These are phyloP conservation scores for Spicauda simplicius DNA, from an alignment of 2,888 invertebrate genomes.

Conservation along the genomic window DNA sequence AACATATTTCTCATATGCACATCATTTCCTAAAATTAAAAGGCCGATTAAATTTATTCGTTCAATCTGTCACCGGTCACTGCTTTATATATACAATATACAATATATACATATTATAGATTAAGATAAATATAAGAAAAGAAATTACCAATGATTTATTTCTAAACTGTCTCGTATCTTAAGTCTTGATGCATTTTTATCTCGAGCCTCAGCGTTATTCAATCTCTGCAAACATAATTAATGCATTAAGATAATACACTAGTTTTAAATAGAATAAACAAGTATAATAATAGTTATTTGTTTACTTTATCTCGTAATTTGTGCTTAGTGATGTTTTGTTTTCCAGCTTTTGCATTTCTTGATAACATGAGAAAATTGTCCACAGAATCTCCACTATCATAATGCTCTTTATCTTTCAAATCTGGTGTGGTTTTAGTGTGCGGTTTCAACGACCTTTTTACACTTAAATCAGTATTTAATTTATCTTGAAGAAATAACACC, in stretches of 20 bases:
- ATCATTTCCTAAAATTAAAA: no score
- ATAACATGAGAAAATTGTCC: constrained; percentile 47
- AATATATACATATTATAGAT: no score
- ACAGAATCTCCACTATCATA: constrained; percentile 42
- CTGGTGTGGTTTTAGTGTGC: constrained; percentile 24
- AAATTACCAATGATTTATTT: constrained; percentile 67
- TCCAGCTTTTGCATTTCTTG: constrained; percentile 36
- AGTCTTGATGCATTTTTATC: constrained; percentile 50
- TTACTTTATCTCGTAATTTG: neutral
- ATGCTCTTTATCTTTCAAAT: constrained; percentile 14
- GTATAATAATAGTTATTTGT: neutral
- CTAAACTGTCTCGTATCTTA: constrained; percentile 68
- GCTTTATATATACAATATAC: no score
- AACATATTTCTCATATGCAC: no score
- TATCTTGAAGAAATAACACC: constrained; percentile 56
- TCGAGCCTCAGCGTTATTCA: constrained; percentile 41
- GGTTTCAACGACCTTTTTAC: constrained; percentile 55
- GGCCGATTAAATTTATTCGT: no score
- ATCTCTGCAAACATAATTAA: constrained; percentile 55
- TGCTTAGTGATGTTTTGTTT: constrained; percentile 2
- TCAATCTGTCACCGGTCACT: no score
- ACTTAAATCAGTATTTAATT: constrained; percentile 54
- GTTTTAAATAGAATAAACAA: neutral
- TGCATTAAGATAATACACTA: constrained; percentile 34
- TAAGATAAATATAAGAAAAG: constrained; percentile 35